These are phyloP conservation scores for Dasyornis broadbenti DNA, from an alignment of 2,113 vertebrate genomes.

Conservation along the genomic window DNA sequence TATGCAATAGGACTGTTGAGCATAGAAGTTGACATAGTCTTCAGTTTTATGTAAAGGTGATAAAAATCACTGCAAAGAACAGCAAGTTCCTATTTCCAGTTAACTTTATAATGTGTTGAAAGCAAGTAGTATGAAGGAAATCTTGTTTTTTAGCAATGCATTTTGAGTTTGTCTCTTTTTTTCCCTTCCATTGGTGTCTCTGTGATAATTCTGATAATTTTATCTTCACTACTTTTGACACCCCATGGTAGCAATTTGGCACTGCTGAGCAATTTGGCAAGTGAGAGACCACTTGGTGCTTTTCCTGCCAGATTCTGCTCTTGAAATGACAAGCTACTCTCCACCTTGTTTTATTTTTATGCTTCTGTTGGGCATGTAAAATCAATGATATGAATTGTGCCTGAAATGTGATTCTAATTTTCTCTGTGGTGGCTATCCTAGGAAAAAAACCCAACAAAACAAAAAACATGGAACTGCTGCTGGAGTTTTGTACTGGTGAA, in stretches of 20 bases:
- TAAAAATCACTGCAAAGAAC: neutral
- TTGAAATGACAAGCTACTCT: neutral
- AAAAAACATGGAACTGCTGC: neutral
- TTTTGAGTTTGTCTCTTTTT: neutral
- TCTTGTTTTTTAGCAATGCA: neutral
- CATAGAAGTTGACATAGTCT: neutral
- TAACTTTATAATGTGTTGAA: neutral
- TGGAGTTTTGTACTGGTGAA: neutral
- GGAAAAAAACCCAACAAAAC: neutral
- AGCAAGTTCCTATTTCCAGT: neutral
- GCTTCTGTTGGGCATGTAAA: neutral
- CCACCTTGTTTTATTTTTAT: neutral
- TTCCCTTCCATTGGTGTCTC: neutral
- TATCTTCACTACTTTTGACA: neutral
- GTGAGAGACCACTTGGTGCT: neutral
- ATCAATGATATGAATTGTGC: neutral
- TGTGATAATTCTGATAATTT: neutral
- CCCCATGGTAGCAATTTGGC: neutral
- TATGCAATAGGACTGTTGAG: neutral
- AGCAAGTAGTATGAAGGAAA: neutral
- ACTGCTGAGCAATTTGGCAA: neutral
- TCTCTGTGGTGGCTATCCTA: neutral
- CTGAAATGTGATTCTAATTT: neutral
- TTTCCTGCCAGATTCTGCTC: neutral
- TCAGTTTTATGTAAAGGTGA: neutral